Evolutionary conservation across 2,888 invertebrate genomes (phyloP).

Genomic region (Andrena haemorrhoa): DNA sequence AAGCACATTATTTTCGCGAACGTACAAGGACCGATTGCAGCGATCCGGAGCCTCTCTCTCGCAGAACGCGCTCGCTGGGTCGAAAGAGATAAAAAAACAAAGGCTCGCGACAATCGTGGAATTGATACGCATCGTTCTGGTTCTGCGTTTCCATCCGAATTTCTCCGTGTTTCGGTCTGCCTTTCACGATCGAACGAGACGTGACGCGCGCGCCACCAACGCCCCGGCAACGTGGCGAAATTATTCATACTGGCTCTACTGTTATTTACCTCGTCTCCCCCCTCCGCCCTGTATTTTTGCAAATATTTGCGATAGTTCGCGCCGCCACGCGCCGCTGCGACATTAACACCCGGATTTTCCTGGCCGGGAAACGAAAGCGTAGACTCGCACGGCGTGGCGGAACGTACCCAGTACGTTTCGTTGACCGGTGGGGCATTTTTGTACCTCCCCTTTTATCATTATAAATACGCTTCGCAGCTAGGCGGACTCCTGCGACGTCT

Average conservation of each 20-base stretch:
- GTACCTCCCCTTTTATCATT: conserved; percentile 10
- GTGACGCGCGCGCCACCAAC: neutral
- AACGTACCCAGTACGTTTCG: conserved; percentile 83
- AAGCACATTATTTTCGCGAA: conserved; percentile 16
- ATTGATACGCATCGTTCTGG: neutral
- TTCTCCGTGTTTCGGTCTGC: neutral
- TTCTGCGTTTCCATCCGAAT: neutral
- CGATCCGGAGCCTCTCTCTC: neutral
- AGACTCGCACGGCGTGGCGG: conserved; percentile 8
- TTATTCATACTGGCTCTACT: neutral
- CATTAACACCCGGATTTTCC: no score
- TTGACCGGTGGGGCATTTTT: conserved; percentile 75
- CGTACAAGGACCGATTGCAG: neutral
- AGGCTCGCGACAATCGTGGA: neutral
- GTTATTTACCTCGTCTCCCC: neutral
- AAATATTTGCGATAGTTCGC: neutral
- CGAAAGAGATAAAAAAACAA: neutral
- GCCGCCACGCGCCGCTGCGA: neutral
- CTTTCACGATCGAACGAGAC: neutral
- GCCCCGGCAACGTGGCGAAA: no score
- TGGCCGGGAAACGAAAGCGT: no score
- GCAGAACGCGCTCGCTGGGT: neutral
- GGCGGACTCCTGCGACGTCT: neutral
- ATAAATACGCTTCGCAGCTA: conserved; percentile 17
- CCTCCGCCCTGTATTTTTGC: no score